A percentile compares a stretch with the other conserved stretches of the same genome.
These are phyloP conservation scores for Blomia tropicalis DNA, from an alignment of 2,888 invertebrate species.

Conservation along the genomic window DNA sequence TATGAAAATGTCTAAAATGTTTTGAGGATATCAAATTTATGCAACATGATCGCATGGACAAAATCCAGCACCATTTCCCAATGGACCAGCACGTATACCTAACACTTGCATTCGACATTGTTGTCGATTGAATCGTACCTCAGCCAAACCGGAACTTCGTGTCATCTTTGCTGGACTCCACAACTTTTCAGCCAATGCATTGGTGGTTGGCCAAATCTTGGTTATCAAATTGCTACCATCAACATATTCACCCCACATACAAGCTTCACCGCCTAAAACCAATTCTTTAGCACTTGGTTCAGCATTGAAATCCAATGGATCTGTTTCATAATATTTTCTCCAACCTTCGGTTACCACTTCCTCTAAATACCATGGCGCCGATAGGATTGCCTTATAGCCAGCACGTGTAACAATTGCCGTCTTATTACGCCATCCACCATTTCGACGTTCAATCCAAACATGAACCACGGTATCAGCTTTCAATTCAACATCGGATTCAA, in stretches of 20 bases:
- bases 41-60: constrained; percentile 29
- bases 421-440: constrained; percentile 30
- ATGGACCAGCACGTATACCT: constrained; percentile 29
- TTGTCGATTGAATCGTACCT: constrained; percentile 49
- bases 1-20: too few species aligned
- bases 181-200: constrained; percentile 47
- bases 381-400: constrained; percentile 49
- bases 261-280: too few species aligned
- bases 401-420: constrained; percentile 46
- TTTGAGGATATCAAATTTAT: too few species aligned
- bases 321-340: background rate
- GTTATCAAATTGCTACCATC: too few species aligned
- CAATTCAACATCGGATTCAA: constrained; percentile 40
- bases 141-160: constrained; percentile 40
- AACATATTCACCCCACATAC: too few species aligned
- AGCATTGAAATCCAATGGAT: too few species aligned
- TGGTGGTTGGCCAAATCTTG: background rate
- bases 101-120: constrained; percentile 33
- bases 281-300: too few species aligned
- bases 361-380: constrained; percentile 57
- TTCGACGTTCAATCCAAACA: constrained; percentile 50
- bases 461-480: constrained; percentile 52
- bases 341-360: background rate
- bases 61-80: constrained; percentile 29
- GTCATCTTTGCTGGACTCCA: constrained; percentile 46